A percentile compares a stretch with the other conserved stretches of the same genome.
These are phyloP conservation scores for Vimba vimba DNA, from an alignment of 2,113 vertebrate genomes.

Conservation along the genomic window DNA sequence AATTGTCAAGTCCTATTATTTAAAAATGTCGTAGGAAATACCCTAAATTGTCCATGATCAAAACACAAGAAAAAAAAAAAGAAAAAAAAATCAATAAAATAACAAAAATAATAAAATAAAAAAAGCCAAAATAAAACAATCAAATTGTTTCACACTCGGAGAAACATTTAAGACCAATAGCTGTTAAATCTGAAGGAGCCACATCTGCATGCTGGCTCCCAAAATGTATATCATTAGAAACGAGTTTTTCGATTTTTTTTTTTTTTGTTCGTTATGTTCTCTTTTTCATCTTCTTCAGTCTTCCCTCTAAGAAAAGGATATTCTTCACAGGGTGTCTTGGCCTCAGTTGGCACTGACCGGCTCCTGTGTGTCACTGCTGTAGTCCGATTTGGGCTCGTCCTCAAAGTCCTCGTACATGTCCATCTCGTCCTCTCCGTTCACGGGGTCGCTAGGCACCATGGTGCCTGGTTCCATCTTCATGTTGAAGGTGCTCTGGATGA, in stretches of 20 bases:
- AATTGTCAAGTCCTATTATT: constrained; percentile 94
- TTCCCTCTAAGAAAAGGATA: constrained; percentile 45
- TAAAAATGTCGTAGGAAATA: constrained; percentile 90
- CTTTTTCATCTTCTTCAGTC: constrained; percentile 59
- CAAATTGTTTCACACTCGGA: constrained; percentile 95
- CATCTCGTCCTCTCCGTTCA: constrained; percentile 96
- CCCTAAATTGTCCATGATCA: constrained; percentile 80
- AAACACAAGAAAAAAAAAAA: constrained; percentile 74
- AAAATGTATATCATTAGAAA: constrained; percentile 81
- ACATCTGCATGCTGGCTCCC: constrained; percentile 95
- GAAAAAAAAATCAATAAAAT: constrained; percentile 41
- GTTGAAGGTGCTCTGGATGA: constrained; percentile 97
- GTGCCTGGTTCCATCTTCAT: constrained; percentile 91
- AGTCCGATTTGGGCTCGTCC: constrained; percentile 99
- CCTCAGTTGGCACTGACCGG: constrained; percentile 94
- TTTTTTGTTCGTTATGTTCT: constrained; percentile 51
- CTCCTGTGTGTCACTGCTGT: constrained; percentile 97
- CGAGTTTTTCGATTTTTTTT: constrained; percentile 51
- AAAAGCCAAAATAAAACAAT: constrained; percentile 68
- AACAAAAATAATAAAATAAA: constrained; percentile 60
- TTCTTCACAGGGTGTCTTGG: constrained; percentile 46
- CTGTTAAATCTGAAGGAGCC: constrained; percentile 92
- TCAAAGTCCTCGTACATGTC: constrained; percentile 99
- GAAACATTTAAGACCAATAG: constrained; percentile 99
- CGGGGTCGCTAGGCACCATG: constrained; percentile 83